Evolutionary conservation across 2,888 invertebrate species (phyloP).

Genomic region (Mactromeris polynyma): DNA sequence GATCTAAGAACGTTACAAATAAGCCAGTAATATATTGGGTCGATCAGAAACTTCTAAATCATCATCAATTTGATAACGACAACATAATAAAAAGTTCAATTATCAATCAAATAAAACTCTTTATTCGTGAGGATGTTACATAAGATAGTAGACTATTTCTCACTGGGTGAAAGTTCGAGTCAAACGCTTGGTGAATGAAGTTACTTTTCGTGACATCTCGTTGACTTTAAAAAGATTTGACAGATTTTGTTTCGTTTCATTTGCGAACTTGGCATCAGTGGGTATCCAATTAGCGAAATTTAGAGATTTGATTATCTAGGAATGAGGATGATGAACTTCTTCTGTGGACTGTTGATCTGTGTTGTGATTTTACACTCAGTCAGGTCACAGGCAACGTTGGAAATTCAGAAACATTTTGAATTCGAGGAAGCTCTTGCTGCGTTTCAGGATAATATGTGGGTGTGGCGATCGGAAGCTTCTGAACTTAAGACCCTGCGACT

Average conservation of each 20-base stretch:
- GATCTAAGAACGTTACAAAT: background rate
- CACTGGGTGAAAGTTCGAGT: no score
- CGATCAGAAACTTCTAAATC: slow-evolving; percentile 21
- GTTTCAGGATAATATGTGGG: slow-evolving; percentile 9
- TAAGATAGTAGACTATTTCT: no score
- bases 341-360: background rate
- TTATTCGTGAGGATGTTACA: no score
- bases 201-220: background rate
- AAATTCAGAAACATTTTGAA: slow-evolving; percentile 48
- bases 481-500: slow-evolving; percentile 41
- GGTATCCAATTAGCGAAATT: background rate
- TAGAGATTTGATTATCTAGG: background rate
- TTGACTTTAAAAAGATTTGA: background rate
- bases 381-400: background rate
- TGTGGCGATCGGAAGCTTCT: slow-evolving; percentile 50
- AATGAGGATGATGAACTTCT: background rate
- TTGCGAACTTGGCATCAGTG: background rate
- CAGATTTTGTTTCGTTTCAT: background rate
- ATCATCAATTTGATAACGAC: slow-evolving; percentile 28
- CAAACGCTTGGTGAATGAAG: no score
- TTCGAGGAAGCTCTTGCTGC: slow-evolving; percentile 35
- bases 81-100: slow-evolving; percentile 29
- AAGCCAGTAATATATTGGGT: background rate
- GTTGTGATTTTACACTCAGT: background rate
- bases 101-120: slow-evolving; percentile 9